phyloP scores from a whole-genome alignment of 1,140 invertebrate genomes.

The Zaprionus davidi region DNA sequence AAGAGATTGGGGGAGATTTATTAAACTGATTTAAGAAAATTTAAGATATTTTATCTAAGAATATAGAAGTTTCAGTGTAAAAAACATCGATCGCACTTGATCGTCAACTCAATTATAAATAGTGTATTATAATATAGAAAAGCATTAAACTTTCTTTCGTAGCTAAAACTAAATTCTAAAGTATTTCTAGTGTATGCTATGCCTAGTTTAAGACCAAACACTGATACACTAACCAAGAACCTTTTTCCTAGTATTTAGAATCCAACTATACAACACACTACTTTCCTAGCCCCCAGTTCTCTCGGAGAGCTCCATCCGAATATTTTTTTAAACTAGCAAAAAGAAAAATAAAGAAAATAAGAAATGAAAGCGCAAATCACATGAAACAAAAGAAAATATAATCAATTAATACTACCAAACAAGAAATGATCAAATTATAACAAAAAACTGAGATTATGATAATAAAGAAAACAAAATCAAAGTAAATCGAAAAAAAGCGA shows the following conservation, averaged over 20 bases:
- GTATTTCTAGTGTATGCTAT: not conserved
- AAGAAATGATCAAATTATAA: slow-evolving; percentile 30
- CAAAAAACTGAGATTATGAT: slow-evolving; percentile 21
- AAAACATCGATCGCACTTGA: not conserved
- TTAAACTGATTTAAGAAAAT: not conserved
- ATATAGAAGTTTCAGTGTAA: not conserved
- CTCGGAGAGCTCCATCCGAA: slow-evolving; percentile 10
- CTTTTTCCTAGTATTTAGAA: slow-evolving; percentile 22
- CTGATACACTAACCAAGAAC: slow-evolving; percentile 15
- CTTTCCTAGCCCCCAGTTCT: slow-evolving; percentile 41
- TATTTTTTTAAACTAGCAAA: slow-evolving; percentile 49
- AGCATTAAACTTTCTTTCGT: not conserved
- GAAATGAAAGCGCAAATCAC: slow-evolving; percentile 70
- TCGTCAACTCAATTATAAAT: not conserved
- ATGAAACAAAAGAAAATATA: slow-evolving; percentile 51
- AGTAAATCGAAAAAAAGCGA: slow-evolving; percentile 51
- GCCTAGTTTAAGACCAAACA: slow-evolving; percentile 16
- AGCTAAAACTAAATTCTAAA: not conserved
- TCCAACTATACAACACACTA: slow-evolving; percentile 32
- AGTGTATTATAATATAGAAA: not conserved
- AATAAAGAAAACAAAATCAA: slow-evolving; percentile 41
- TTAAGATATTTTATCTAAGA: not conserved
- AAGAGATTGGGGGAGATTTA: not conserved
- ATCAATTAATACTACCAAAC: slow-evolving; percentile 20
- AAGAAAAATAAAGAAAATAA: slow-evolving; percentile 24